Evolutionary conservation across 2,888 invertebrate genomes (phyloP).

Genomic region (Orchesella flavescens): DNA sequence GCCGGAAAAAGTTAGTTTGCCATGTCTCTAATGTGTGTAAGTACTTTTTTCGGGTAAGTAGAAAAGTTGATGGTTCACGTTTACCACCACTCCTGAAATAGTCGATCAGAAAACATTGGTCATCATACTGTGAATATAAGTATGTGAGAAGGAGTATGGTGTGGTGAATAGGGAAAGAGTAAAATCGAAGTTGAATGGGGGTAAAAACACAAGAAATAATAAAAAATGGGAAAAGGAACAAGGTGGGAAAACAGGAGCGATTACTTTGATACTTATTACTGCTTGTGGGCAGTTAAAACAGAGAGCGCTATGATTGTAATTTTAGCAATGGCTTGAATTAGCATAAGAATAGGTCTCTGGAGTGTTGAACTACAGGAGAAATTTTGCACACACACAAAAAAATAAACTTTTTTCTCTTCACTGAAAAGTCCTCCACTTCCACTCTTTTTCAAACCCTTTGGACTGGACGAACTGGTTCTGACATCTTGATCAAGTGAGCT

Average conservation of each 20-base stretch:
- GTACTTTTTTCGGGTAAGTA: slow-evolving; percentile 39
- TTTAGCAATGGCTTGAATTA: slow-evolving; percentile 53
- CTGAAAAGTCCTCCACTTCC: slow-evolving; percentile 7
- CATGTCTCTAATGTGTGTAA: neutral
- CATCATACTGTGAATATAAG: slow-evolving; percentile 33
- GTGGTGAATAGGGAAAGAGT: neutral
- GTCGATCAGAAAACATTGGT: slow-evolving; percentile 45
- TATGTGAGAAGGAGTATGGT: slow-evolving; percentile 27
- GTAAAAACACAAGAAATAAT: neutral
- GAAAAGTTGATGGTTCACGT: slow-evolving; percentile 53
- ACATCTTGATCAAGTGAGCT: slow-evolving; percentile 66
- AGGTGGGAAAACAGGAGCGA: neutral
- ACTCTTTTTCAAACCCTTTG: slow-evolving; percentile 42
- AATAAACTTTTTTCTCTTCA: neutral
- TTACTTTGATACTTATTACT: slow-evolving; percentile 33
- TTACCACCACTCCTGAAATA: slow-evolving; percentile 3
- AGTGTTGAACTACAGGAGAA: slow-evolving; percentile 41
- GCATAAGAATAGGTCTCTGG: slow-evolving; percentile 59
- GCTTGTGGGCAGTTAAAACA: slow-evolving; percentile 57
- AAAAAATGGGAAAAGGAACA: neutral
- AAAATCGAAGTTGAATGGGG: neutral
- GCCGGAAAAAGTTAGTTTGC: slow-evolving; percentile 14
- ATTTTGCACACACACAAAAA: slow-evolving; percentile 16
- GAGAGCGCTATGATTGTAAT: slow-evolving; percentile 31
- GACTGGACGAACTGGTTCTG: slow-evolving; percentile 66